These are phyloP conservation scores for Terrapene triunguis DNA, from an alignment of 2,113 vertebrate species.

Conservation along the genomic window DNA sequence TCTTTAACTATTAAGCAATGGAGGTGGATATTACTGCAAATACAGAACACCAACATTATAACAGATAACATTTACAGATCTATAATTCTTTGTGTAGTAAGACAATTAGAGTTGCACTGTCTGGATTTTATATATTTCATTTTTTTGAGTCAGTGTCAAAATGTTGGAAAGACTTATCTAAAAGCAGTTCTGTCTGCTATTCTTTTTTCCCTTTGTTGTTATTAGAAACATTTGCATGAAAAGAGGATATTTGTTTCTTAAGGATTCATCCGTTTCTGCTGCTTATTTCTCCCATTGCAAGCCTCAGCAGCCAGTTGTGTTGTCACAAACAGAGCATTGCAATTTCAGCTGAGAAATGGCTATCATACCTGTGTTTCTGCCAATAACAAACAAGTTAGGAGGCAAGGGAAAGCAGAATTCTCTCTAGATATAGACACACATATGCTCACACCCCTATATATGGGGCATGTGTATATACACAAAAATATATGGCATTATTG, in stretches of 20 bases:
- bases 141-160: background rate
- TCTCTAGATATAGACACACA: background rate
- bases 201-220: background rate
- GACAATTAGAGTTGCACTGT: background rate
- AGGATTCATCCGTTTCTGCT: background rate
- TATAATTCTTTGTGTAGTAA: background rate
- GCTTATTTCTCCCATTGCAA: background rate
- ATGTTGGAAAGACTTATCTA: background rate
- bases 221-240: background rate
- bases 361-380: rapidly evolving
- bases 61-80: constrained; percentile 1
- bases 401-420: background rate
- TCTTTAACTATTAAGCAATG: background rate
- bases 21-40: background rate
- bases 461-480: background rate
- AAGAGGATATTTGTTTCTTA: background rate
- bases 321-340: background rate
- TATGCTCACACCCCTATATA: background rate
- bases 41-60: background rate
- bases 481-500: background rate
- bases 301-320: background rate
- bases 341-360: background rate
- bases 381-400: background rate
- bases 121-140: background rate
- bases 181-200: background rate